phyloP scores from a whole-genome alignment of 2,113 vertebrate genomes.

The Verasper variegatus region DNA sequence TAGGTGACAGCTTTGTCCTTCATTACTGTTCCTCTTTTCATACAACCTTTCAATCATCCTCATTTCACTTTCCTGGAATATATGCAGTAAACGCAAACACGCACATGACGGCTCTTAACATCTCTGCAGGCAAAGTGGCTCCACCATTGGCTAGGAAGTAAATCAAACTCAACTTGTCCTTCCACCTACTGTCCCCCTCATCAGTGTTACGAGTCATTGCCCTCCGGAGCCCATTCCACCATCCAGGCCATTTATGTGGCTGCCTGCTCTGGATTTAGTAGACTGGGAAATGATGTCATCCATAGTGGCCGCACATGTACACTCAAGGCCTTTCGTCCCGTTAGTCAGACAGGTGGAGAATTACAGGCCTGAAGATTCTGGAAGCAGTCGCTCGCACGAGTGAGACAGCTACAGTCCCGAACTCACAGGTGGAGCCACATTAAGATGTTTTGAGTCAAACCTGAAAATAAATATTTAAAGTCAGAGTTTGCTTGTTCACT shows the following conservation, averaged over 20 bases:
- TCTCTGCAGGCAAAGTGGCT: slow-evolving; percentile 14
- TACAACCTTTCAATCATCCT: neutral
- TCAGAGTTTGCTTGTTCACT: neutral
- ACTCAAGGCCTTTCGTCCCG: slow-evolving; percentile 60
- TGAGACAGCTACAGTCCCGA: neutral
- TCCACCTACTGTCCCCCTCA: slow-evolving; percentile 58
- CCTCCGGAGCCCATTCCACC: slow-evolving; percentile 58
- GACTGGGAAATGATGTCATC: slow-evolving; percentile 65
- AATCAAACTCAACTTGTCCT: slow-evolving; percentile 69
- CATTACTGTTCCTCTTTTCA: neutral
- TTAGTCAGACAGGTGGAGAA: slow-evolving; percentile 60
- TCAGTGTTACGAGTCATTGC: slow-evolving; percentile 67
- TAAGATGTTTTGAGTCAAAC: neutral
- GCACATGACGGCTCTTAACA: neutral
- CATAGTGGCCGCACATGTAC: slow-evolving; percentile 30
- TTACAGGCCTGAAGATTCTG: slow-evolving; percentile 48
- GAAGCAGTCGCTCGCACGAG: slow-evolving; percentile 6
- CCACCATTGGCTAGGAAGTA: slow-evolving; percentile 44
- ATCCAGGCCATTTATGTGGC: slow-evolving; percentile 56
- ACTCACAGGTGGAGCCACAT: neutral
- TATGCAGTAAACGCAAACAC: slow-evolving; percentile 2
- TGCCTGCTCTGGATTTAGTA: slow-evolving; percentile 63
- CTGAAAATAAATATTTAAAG: neutral
- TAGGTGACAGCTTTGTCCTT: neutral
- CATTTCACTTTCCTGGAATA: neutral